Percentiles rank a stretch among this genome's conserved stretches.
Conservation (phyloP, 2,113 vertebrate genomes). For the Carassius auratus region DNA sequence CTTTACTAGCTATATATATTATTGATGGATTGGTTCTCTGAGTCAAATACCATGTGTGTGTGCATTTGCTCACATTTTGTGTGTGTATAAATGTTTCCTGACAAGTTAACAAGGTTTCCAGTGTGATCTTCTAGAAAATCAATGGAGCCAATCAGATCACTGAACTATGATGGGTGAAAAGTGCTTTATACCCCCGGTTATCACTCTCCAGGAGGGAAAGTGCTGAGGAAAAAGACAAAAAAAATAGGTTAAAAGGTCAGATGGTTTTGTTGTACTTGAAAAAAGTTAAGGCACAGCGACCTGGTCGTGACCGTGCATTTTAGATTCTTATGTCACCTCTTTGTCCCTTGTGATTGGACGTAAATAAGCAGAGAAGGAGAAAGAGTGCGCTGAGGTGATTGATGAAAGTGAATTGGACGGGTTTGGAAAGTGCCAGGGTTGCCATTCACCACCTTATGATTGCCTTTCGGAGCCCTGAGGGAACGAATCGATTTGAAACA, state of each 20-base stretch:
- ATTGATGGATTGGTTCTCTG: background rate
- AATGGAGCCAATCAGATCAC: background rate
- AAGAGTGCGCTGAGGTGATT: conserved; percentile 51
- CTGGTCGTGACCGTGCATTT: conserved; percentile 19
- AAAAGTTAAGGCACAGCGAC: conserved; percentile 30
- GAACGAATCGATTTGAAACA: conserved; percentile 62
- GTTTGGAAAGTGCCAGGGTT: conserved; percentile 63
- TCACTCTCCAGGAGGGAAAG: background rate
- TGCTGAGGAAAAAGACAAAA: conserved; percentile 36
- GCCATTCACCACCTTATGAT: conserved; percentile 76
- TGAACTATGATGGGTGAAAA: background rate
- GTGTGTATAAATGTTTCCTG: background rate
- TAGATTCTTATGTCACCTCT: conserved; percentile 6
- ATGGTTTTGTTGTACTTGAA: conserved; percentile 26
- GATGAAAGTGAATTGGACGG: conserved; percentile 66
- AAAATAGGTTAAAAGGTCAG: conserved; percentile 40
- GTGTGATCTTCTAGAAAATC: conserved; percentile 1
- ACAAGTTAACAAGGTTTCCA: conserved; percentile 4
- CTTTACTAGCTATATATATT: background rate
- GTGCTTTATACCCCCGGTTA: background rate
- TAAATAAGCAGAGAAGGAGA: conserved; percentile 48
- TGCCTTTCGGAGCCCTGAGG: conserved; percentile 65
- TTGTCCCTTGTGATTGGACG: conserved; percentile 13
- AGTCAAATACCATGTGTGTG: background rate
- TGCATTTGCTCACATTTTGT: background rate